Evolutionary conservation across 2,113 vertebrate genomes (phyloP).

Genomic region (Illadopsis cleaveri): DNA sequence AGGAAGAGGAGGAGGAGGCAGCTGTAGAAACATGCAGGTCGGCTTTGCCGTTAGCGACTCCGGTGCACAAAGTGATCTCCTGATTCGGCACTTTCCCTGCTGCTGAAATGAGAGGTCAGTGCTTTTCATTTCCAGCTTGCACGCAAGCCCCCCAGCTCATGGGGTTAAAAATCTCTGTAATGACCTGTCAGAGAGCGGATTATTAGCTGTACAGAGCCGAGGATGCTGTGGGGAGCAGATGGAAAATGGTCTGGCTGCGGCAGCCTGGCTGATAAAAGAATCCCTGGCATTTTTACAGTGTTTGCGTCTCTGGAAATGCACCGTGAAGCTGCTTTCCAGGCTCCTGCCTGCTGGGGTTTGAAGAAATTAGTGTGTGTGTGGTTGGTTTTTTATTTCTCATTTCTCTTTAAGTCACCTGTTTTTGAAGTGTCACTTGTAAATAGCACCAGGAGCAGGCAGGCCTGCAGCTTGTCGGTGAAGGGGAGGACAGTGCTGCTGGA

Average conservation of each 20-base stretch:
- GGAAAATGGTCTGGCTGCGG: slow-evolving; percentile 70
- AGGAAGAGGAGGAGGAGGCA: neutral
- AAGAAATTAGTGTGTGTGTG: neutral
- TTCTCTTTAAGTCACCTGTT: slow-evolving; percentile 38
- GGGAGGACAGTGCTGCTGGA: neutral
- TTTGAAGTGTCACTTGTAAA: slow-evolving; percentile 8
- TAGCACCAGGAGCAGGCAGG: neutral
- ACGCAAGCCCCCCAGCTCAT: slow-evolving; percentile 42
- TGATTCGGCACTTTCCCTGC: slow-evolving; percentile 61
- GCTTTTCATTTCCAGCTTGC: slow-evolving; percentile 65
- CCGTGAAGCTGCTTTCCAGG: slow-evolving; percentile 54
- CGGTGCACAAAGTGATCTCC: neutral
- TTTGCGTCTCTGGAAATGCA: slow-evolving; percentile 65
- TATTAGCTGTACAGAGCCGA: slow-evolving; percentile 64
- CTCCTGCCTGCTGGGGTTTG: slow-evolving; percentile 54
- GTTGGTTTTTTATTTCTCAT: neutral
- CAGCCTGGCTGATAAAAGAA: slow-evolving; percentile 70
- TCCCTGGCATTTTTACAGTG: slow-evolving; percentile 69
- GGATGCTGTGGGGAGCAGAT: slow-evolving; percentile 68
- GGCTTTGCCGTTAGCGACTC: neutral
- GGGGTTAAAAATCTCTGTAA: slow-evolving; percentile 69
- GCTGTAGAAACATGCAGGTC: neutral
- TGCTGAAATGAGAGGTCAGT: slow-evolving; percentile 61
- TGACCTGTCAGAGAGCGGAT: slow-evolving; percentile 70
- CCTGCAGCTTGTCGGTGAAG: accelerated